Percentiles rank a stretch among this genome's conserved stretches.
Conservation (phyloP, 2,797 vertebrate species). For the Orientallactaga sibirica region DNA sequence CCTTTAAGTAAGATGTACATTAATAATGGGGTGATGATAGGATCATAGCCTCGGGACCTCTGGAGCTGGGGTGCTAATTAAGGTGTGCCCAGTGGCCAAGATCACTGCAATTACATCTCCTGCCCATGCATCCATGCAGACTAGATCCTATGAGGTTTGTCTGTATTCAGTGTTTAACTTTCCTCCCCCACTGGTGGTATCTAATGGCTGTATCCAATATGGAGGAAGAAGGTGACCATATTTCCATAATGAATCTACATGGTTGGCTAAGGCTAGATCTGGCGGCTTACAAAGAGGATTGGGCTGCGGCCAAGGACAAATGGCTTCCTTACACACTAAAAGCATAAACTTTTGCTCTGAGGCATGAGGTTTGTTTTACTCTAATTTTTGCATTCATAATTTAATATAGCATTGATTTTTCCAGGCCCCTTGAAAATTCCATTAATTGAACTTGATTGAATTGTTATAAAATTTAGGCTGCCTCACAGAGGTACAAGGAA, state of each 20-base stretch:
- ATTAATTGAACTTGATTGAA: conserved; percentile 57
- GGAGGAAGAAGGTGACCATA: conserved; percentile 31
- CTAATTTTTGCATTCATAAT: conserved; percentile 65
- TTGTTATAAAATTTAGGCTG: conserved; percentile 54
- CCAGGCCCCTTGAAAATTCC: conserved; percentile 58
- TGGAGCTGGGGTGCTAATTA: conserved; percentile 17
- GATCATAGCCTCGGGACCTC: conserved; percentile 55
- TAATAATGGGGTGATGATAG: conserved; percentile 55
- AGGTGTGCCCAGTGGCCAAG: conserved; percentile 16
- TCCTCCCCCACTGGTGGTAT: neutral
- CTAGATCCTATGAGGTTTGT: neutral
- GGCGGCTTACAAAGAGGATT: conserved; percentile 12
- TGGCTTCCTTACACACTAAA: conserved; percentile 60
- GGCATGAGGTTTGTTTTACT: conserved; percentile 56
- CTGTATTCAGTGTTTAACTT: neutral
- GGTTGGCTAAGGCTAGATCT: neutral
- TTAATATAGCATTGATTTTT: conserved; percentile 66
- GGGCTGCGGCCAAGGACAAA: conserved; percentile 49
- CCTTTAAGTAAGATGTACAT: conserved; percentile 53
- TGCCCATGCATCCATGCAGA: neutral
- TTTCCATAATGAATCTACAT: conserved; percentile 50
- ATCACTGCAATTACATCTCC: conserved; percentile 7
- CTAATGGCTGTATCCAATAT: neutral
- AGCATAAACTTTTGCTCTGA: conserved; percentile 59
- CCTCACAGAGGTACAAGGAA: conserved; percentile 10